Base-by-base conservation (phyloP, 2,797 vertebrate species). In the Silurus lanzhouensis region DNA sequence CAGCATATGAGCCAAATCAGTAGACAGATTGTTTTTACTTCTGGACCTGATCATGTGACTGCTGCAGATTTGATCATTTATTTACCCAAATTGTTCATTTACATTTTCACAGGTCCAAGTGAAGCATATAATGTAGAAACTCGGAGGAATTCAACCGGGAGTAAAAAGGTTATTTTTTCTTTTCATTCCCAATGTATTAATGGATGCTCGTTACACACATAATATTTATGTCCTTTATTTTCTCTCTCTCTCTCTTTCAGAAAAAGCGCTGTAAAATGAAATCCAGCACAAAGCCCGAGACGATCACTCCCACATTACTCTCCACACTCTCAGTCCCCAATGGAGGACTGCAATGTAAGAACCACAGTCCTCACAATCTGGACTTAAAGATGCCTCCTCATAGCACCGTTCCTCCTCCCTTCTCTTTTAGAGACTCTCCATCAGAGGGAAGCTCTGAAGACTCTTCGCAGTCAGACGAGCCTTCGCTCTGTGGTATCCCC, bases 391-490 rank as follows among this genome's bases (percentile, higher is more conserved):
- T 87, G 0, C 9, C 82, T 27, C 25, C 67, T 27, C 1, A 38
- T 14, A 84, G 25, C 31, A 88, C 0, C 60, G 87, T 61, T 20
- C 86, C 91, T 4, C 91, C 92, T 2, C 89, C 85, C 0, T 92
- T 92, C 0, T 22, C 87, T 75, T 94, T 93, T 44, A 91, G 88
- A 90, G 91, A 94, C 91, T 91, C 91, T 0, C 95, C 95, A 0
- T 98, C 97, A 0, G 97, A 98, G 88, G 97, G 96, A 80, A 98
- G 97, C 92, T 99, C 97, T 0, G 97, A 98, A 91, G 96, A 95
- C 0, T 99, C 97, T 0, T 98, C 97, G 0, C 97, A 98, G 85
- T 98, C 97, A 0, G 97, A 99, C 52, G 97, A 99, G 88, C 96
- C 97, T 60, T 98, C 97, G 72, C 98, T 98, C 88, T 99, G 98